These are phyloP conservation scores for Lysandra coridon DNA, from an alignment of 2,888 invertebrate species.

Conservation along the genomic window DNA sequence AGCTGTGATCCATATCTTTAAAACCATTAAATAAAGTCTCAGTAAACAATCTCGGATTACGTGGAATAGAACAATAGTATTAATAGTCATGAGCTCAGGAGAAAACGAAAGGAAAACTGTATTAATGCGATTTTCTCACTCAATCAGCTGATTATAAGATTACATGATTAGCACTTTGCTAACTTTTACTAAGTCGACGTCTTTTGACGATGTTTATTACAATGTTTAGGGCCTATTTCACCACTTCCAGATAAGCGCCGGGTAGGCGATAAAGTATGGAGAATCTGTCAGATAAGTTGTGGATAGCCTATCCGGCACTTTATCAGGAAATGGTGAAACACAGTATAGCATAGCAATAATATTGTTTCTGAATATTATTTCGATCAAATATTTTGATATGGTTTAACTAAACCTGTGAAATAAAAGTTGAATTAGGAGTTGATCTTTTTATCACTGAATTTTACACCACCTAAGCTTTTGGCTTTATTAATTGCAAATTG, in stretches of 20 bases:
- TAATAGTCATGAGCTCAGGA: constrained; percentile 19
- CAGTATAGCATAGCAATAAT: too few species aligned
- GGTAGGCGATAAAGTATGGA: too few species aligned
- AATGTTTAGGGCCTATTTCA: too few species aligned
- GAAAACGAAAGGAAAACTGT: constrained; percentile 19
- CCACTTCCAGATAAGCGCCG: too few species aligned
- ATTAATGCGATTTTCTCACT: background rate
- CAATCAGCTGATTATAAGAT: background rate
- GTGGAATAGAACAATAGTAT: constrained; percentile 17
- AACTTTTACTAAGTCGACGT: background rate
- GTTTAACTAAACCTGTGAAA: too few species aligned
- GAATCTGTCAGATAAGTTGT: too few species aligned
- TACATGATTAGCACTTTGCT: background rate
- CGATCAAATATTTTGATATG: too few species aligned
- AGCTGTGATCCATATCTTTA: background rate
- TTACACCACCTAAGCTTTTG: background rate
- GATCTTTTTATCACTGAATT: background rate
- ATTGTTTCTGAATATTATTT: too few species aligned
- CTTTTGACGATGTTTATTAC: background rate
- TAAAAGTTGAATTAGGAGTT: too few species aligned
- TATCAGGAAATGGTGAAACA: too few species aligned
- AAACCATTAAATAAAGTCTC: background rate
- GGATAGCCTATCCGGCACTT: too few species aligned
- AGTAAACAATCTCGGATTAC: background rate
- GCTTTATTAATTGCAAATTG: too few species aligned